Base-by-base conservation (phyloP, 1,140 invertebrate species). In the Olivierus martensii region DNA sequence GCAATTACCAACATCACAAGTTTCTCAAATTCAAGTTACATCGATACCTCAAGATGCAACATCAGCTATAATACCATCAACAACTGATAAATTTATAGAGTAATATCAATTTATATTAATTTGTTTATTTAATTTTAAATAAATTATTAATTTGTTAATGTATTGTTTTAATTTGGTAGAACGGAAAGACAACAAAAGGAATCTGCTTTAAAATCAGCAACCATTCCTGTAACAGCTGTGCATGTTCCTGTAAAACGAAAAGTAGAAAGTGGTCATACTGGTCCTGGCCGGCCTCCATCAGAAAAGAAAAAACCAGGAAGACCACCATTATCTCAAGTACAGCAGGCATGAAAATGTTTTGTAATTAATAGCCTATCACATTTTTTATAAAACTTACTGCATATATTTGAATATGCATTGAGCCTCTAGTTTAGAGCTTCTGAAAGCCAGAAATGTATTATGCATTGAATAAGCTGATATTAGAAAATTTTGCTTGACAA, bases 221-320 rank as follows among this genome's bases (percentile, higher is more conserved):
- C 45, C 28, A 46, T 46, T 22, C 14, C 21, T 37, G 21, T 37
- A n/a, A 15, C 52, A 9, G 18, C 28, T 28, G 28, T 28, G 28
- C 28, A 28, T 28, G 28, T 28, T 28, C 28, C 28, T 28, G 28
- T 28, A 28, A 28, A 28, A 28, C 28, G 28, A 46, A 10, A 62
- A 63, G 39, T 52, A 58, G 9, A 63, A 62, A 44, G 45, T 53
- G 2, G 62, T 59, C 10, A 49, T 55, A 10, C 50, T 3, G 7
- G 34, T 35, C 45, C 10, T 53, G 52, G 18, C 46, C 41, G 14
- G 18, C 39, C 28, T 28, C 19, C 35, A 46, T 5, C 47, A 57
- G 48, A 64, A 35, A 56, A 63, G 41, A 58, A 63, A 14, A 59
- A 59, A 48, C 59, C 63, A 19, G 64, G 64, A 34, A 52, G 64